Evolutionary conservation across 2,888 invertebrate genomes (phyloP), one percentile per base, ranked within the genome.

Genomic region (Amphipyra tragopoginis): DNA sequence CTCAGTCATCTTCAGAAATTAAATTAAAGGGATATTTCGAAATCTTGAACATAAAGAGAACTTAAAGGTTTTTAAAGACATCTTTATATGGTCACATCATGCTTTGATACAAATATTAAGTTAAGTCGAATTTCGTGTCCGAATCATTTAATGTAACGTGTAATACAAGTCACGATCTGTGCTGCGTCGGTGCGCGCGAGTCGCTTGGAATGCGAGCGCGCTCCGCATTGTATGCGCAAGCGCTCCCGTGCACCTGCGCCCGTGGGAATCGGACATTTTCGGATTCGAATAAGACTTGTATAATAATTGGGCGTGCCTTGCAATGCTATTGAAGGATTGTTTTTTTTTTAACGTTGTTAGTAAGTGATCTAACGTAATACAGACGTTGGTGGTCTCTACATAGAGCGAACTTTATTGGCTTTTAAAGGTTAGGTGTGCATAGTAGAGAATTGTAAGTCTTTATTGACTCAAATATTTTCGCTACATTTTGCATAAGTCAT

Each of bases 251-350:
- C 79, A 79, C 81, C 81, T 88, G 79, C 74, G 70, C 74, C 77
- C 88, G 88, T 87, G 89, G 86, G 89, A 89, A 89, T 79, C 72
- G 72, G 73, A 77, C 79, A 80, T 83, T 85, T 84, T 82, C 51
- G 76, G 73, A 59, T 63, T 52, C 56, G 56, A 57, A 75, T 62
- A 57, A 62, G 67, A 72, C 52, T 62, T 71, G 52, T 56, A 51
- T 65, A 49, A 59, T 60, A 58, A 75, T 66, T 61, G 65, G 57
- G 75, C 57, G 65, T 74, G 67, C 69, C 54, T 63, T 60, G 54
- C 59, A 47, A 44, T 48, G 57, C 36, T 56, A 59, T 51, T 50
- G 40, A 64, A 43, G 65, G 45, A 54, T 71, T 26, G 7, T 0
- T 53, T 56, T 53, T 63, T 47, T 63, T 49, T 36, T 3, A 14